A percentile compares a stretch with the other conserved stretches of the same genome.
Conservation (phyloP, 2,797 vertebrate species). For the Pipistrellus kuhlii region DNA sequence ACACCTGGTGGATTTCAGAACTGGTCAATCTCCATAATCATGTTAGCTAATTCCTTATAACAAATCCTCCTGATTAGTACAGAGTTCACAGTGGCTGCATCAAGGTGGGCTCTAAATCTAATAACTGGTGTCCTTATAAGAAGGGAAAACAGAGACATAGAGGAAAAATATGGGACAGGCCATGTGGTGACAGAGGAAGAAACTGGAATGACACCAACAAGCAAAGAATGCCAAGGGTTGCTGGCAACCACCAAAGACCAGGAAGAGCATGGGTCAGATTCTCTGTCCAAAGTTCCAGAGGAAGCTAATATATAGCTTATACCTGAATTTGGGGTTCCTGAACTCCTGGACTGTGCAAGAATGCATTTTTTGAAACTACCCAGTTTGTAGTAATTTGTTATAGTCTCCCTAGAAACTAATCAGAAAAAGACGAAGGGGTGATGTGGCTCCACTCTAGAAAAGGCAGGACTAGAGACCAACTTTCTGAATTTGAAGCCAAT, state of each 20-base stretch:
- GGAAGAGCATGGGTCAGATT: not conserved
- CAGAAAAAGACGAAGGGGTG: fast-evolving
- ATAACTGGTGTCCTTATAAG: not conserved
- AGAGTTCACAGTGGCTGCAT: not conserved
- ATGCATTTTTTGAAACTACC: not conserved
- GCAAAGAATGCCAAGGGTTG: not conserved
- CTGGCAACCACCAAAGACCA: not conserved
- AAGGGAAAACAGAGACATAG: not conserved
- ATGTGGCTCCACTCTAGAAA: not conserved
- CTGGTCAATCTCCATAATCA: not conserved
- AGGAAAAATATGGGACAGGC: not conserved
- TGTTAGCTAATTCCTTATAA: not conserved
- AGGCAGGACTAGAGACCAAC: not conserved
- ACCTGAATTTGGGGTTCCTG: not conserved
- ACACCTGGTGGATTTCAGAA: not conserved
- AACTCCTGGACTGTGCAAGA: not conserved
- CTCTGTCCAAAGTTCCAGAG: not conserved
- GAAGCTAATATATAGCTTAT: not conserved
- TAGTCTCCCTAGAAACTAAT: not conserved
- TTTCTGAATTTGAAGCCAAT: not conserved
- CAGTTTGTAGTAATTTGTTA: not conserved
- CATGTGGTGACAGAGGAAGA: not conserved
- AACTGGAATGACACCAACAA: not conserved
- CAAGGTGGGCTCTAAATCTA: not conserved
- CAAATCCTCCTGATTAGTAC: not conserved